Base-by-base conservation (phyloP, 2,113 vertebrate genomes). In the Origma solitaria region DNA sequence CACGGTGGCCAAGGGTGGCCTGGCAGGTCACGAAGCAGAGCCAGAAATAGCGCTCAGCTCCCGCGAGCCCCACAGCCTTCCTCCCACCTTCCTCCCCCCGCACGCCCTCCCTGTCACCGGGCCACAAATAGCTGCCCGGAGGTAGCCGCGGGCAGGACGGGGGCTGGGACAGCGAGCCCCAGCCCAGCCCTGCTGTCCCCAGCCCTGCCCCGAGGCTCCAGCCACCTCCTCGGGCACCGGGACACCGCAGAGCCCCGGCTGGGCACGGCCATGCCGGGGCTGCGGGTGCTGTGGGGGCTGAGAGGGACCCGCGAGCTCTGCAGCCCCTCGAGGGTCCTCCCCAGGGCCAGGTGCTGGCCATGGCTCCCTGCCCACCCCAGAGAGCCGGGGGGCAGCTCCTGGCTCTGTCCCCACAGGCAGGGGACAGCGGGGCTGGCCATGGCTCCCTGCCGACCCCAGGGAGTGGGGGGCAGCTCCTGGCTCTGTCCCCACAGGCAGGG, bases 351-450 rank as follows among this genome's bases (percentile, higher is more conserved):
- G 6, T 23, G 35, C 28, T 1, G 9, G 4, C 40, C 47, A 0
- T 4, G 54, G 13, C 5, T 0, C 22, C 1, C 13, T 3, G 11
- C 7, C 4, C 2, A 5, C 5, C n/a, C 19, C 47, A 2, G 13
- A 16, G 28, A 37, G 42, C 10, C 0, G 0, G 30, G n/a, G n/a
- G n/a, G 15, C 37, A 47, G n/a, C 54, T n/a, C 9, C 27, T 22
- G 70, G 49, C 44, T 69, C 9, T 57, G 86, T 37, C 24, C 64
- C 42, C 17, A 0, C 3, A 1, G 16, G 5, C 27, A 9, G 27
- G 85, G 80, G 60, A 44, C 65, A 62, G n/a, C 54, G 0, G 6
- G 16, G n/a, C 14, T 33, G 58, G n/a, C n/a, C n/a, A n/a, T n/a
- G n/a, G n/a, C n/a, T n/a, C n/a, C n/a, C n/a, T n/a, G n/a, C n/a